Base-by-base conservation (phyloP, 2,797 vertebrate species). In the Brachymystax lenok region DNA sequence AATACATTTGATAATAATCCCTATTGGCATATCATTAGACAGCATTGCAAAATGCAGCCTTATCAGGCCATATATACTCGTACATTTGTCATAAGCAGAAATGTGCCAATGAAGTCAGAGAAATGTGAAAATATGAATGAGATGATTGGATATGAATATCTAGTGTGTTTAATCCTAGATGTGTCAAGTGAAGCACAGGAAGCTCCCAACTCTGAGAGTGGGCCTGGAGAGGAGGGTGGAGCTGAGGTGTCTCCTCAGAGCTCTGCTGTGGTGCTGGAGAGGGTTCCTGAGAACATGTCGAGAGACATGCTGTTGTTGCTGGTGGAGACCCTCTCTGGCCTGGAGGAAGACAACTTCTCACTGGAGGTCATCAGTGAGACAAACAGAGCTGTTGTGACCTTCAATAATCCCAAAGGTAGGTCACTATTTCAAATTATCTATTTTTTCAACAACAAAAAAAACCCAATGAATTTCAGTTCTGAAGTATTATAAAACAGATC, bases 291-390 rank as follows among this genome's bases (percentile, higher is more conserved):
- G 19, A 2, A 7, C 50, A 5, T 80, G 59, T 5, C 69, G 30
- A 56, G 5, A 59, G 89, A 93, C 0, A 1, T 89, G 69, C 83
- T 94, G 75, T 19, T 4, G 12, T 78, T 93, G 83, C 77, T 94
- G 79, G 90, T 94, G 83, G 91, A 92, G 76, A 88, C 67, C 71
- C 1, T 94, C n/a, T 80, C n/a, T 0, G 13, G 78, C 1, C 0
- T 83, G 71, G 70, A 84, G 0, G 90, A 92, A 13, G 74, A 56
- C 14, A 0, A 71, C 52, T 91, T 75, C 81, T 74, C 59, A 10
- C 35, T 93, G 83, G 94, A 94, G 87, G 66, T 87, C 17, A 90
- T 94, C 77, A 51, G 61, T 77, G 91, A 93, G 77, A 75, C 46
- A 5, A 78, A 40, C 63, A 77, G 33, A 16, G 89, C 90, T 0